Base-by-base conservation (phyloP, 2,113 vertebrate species). In the Equus quagga region DNA sequence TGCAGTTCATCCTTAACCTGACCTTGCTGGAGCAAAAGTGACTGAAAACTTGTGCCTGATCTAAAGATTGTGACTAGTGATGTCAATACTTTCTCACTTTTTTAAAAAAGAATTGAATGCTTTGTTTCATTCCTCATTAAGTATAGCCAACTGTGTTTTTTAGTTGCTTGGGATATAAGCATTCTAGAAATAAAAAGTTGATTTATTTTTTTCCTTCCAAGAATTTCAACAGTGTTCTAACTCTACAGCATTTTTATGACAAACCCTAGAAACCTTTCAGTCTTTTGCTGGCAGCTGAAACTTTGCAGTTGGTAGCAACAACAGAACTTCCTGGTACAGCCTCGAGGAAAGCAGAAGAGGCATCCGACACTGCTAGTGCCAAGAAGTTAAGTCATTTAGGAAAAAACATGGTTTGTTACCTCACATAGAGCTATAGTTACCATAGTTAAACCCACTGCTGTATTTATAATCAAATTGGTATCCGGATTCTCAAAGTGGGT, bases 281-380 rank as follows among this genome's bases (percentile, higher is more conserved):
- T 89, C 85, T 95, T 95, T 90, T 93, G n/a, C 18, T 82, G 54
- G 70, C 36, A 58, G 83, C 26, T 95, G 70, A 78, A 89, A 92
- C 26, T 87, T 86, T 36, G 28, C 0, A 69, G 73, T 24, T 70
- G 31, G 64, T 51, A 85, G 62, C 44, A 95, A 94, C 73, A 79
- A 56, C 31, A 91, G 41, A 81, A 84, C 81, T 95, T 81, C 54
- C 62, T 81, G 89, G 81, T 19, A 64, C 13, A 72, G 44, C 10
- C 49, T 86, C 4, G 9, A 23, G 83, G 80, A 62, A 83, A 15
- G 51, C 21, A 76, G 67, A 84, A 72, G 56, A 95, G 41, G 36
- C 4, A 91, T n/a, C 62, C 13, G 62, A 2, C 5, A 41, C 3
- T 4, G 18, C 9, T 3, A 58, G 1, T 56, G 31, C 87, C 70